Base-by-base conservation (phyloP, 2,113 vertebrate species). In the Ellobius talpinus region DNA sequence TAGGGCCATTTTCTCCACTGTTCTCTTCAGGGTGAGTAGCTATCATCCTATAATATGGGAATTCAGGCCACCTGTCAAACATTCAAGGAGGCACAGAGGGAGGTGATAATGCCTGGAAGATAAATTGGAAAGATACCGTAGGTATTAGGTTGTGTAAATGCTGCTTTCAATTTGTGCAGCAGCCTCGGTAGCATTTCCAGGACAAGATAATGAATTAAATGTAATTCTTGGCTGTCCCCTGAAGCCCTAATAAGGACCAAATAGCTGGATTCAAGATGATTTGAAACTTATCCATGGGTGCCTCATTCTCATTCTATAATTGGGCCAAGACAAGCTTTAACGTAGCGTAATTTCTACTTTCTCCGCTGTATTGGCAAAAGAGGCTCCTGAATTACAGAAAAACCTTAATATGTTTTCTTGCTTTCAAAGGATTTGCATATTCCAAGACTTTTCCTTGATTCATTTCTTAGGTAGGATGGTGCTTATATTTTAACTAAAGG, bases 161-260 rank as follows among this genome's bases (percentile, higher is more conserved):
- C 90, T 39, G 94, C 88, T 97, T 97, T 98, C 98, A 97, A 98
- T 98, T 98, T 98, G 97, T 98, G 81, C 89, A 89, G 89, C 89
- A 11, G 78, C 55, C 91, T 92, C 78, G 92, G 31, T 94, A 96
- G 96, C 93, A 95, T 97, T 97, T 98, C 97, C 95, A 36, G 93
- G 96, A 93, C 97, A 98, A 98, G 98, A 98, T 97, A 98, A 98
- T 98, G 96, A 98, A 96, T 98, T 97, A 94, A 96, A 98, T 96
- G 98, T 97, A 97, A 98, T 98, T 98, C 97, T 98, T 98, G 96
- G 97, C 84, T 97, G 97, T 98, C 89, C 91, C 91, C 95, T 86
- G 86, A 95, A 97, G 96, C 97, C 96, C 79, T 96, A 96, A 96
- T 94, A 96, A 94, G 94, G 84, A 91, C 91, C 94, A 97, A 97